Evolutionary conservation across 2,113 vertebrate species (phyloP).

Genomic region (Daubentonia madagascariensis): DNA sequence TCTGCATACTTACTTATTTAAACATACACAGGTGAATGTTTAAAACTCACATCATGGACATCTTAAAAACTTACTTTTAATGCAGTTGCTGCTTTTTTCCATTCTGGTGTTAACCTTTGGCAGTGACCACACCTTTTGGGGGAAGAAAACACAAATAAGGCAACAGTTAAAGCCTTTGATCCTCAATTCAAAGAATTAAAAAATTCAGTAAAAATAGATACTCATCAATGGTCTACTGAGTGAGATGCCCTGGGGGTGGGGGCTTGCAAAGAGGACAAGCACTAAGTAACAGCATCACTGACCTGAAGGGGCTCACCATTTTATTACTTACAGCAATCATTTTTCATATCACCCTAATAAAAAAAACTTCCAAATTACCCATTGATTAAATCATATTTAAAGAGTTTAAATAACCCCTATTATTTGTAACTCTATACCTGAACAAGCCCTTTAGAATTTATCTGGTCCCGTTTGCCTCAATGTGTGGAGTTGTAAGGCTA

Average conservation of each 20-base stretch:
- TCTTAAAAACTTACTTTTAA: constrained; percentile 90
- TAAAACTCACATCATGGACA: not conserved
- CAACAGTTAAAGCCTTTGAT: not conserved
- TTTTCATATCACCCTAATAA: not conserved
- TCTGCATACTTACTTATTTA: not conserved
- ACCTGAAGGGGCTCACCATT: not conserved
- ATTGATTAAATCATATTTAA: not conserved
- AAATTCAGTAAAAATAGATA: not conserved
- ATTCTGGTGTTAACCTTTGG: constrained; percentile 91
- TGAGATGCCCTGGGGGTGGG: not conserved
- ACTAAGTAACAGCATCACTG: accelerated
- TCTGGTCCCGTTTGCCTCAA: not conserved
- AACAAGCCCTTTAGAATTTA: not conserved
- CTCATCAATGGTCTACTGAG: not conserved
- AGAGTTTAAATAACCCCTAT: not conserved
- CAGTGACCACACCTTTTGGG: constrained; percentile 95
- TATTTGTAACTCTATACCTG: not conserved
- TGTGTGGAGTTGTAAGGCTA: accelerated
- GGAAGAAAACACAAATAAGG: not conserved
- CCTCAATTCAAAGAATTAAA: not conserved
- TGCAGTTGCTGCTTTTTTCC: constrained; percentile 96
- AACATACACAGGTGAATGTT: not conserved
- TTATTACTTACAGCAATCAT: not conserved
- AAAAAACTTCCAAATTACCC: not conserved
- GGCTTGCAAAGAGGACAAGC: not conserved